These are phyloP conservation scores for Leptinotarsa rubiginosa DNA, from an alignment of 2,888 invertebrate genomes.

Conservation along the genomic window DNA sequence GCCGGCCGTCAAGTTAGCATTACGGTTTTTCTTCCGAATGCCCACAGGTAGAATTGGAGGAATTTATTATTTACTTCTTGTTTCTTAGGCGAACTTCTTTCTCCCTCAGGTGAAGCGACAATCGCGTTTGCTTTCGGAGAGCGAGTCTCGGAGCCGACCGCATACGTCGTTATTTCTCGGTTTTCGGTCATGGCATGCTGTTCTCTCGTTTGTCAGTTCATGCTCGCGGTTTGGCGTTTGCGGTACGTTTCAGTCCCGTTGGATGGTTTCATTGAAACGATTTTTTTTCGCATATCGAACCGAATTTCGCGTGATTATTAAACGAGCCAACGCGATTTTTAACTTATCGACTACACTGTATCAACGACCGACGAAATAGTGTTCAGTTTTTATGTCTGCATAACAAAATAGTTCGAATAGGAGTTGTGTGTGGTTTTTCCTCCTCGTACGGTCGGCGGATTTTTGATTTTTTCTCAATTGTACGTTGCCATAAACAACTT, in stretches of 20 bases:
- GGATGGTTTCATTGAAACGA: constrained; percentile 48
- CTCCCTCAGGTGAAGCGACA: constrained; percentile 51
- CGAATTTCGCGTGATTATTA: constrained; percentile 42
- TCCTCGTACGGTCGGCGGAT: constrained; percentile 40
- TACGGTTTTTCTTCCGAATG: constrained; percentile 28
- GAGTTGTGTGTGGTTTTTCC: constrained; percentile 44
- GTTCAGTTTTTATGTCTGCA: constrained; percentile 44
- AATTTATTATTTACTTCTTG: constrained; percentile 30
- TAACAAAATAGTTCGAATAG: constrained; percentile 37
- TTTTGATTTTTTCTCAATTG: constrained; percentile 38
- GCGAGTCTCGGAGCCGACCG: constrained; percentile 31
- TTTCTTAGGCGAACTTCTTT: constrained; percentile 38
- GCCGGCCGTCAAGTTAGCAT: constrained; percentile 33
- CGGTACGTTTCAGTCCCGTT: constrained; percentile 39
- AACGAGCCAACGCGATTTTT: constrained; percentile 48
- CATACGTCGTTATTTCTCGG: constrained; percentile 53
- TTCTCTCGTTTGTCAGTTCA: constrained; percentile 59
- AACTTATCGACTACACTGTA: constrained; percentile 48
- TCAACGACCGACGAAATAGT: constrained; percentile 40
- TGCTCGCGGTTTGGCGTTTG: constrained; percentile 51
- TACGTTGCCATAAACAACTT: constrained; percentile 46
- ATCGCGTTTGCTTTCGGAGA: constrained; percentile 52
- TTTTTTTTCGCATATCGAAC: constrained; percentile 46
- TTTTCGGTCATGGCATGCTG: constrained; percentile 60
- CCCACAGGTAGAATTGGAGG: constrained; percentile 40